These are phyloP conservation scores for Columba guinea DNA, from an alignment of 2,797 vertebrate genomes.

Conservation along the genomic window DNA sequence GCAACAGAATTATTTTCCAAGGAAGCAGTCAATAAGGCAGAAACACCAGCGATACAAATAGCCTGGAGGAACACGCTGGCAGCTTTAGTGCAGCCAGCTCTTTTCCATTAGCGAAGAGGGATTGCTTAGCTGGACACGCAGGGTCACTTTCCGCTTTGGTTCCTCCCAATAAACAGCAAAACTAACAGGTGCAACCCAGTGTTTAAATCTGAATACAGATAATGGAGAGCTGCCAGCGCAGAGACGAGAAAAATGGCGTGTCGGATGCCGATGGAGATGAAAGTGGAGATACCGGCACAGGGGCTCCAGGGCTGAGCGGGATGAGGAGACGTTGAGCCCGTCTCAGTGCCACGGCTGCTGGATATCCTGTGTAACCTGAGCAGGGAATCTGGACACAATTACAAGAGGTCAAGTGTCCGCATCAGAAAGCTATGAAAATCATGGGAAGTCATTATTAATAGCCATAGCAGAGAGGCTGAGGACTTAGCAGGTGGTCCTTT, in stretches of 20 bases:
- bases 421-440: slow-evolving; percentile 35
- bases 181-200: slow-evolving; percentile 36
- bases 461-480: not conserved
- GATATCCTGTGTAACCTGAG: slow-evolving; percentile 35
- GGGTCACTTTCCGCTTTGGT: slow-evolving; percentile 6
- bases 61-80: not conserved
- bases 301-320: not conserved
- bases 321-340: not conserved
- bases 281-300: not conserved
- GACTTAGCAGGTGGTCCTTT: slow-evolving; percentile 9
- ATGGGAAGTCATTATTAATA: slow-evolving; percentile 45
- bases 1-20: not conserved
- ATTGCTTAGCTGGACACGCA: not conserved
- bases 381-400: not conserved
- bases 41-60: not conserved
- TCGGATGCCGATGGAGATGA: not conserved
- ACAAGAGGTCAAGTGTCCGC: not conserved
- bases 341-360: not conserved
- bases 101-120: not conserved
- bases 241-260: rapidly evolving
- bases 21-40: slow-evolving; percentile 21
- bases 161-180: slow-evolving; percentile 11
- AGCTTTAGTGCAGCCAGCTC: not conserved
- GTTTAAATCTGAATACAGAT: not conserved
- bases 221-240: not conserved